A percentile compares a stretch with the other conserved stretches of the same genome.
phyloP scores from a whole-genome alignment of 2,113 vertebrate genomes.

The Paraplagusia blochii region DNA sequence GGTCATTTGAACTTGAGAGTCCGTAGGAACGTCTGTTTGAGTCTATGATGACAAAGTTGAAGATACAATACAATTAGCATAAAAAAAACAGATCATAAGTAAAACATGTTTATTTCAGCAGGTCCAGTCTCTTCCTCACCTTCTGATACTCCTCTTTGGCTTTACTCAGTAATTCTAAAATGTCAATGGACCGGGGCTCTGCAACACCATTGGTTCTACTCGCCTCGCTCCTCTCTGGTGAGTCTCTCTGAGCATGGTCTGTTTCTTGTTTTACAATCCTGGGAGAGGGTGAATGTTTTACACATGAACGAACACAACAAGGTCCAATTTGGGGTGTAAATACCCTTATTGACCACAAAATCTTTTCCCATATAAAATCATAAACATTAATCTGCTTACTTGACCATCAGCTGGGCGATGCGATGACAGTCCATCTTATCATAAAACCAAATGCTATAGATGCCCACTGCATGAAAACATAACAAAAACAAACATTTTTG shows the following conservation, averaged over 20 bases:
- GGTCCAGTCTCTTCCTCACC: conserved; percentile 66
- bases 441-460: conserved; percentile 99
- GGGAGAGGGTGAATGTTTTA: background rate
- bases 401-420: conserved; percentile 94
- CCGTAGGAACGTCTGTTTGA: conserved; percentile 48
- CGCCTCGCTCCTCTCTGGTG: conserved; percentile 77
- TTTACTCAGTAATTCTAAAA: conserved; percentile 95
- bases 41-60: conserved; percentile 36
- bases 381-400: conserved; percentile 79
- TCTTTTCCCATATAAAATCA: no score
- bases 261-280: conserved; percentile 93
- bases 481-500: conserved; percentile 5
- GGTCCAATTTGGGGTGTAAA: background rate
- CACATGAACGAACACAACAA: background rate
- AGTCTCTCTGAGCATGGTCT: conserved; percentile 77
- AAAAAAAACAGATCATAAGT: no score
- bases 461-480: conserved; percentile 80
- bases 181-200: conserved; percentile 84
- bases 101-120: background rate
- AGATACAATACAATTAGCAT: no score
- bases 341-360: no score
- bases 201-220: conserved; percentile 81
- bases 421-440: conserved; percentile 96
- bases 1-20: conserved; percentile 27
- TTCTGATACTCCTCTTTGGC: conserved; percentile 95